Evolutionary conservation across 2,113 vertebrate species (phyloP).

Genomic region (Mola mola): DNA sequence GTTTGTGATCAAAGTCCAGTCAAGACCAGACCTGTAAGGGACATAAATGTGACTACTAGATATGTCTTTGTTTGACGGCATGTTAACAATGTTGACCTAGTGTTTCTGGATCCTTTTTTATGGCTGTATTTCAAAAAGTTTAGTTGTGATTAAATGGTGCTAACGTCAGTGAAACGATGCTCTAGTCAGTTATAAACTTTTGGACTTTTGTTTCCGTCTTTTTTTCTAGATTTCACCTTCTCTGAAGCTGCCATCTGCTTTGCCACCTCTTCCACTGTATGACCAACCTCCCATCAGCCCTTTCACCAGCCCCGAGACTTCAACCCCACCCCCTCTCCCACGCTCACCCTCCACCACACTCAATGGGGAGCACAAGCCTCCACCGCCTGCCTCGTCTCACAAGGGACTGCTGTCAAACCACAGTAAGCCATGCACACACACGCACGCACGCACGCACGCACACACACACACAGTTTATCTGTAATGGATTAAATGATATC

Average conservation of each 20-base stretch:
- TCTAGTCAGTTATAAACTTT: no score
- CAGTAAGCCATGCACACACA: slow-evolving; percentile 65
- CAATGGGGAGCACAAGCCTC: slow-evolving; percentile 86
- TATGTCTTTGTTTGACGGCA: no score
- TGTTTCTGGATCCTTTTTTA: no score
- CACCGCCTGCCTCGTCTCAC: slow-evolving; percentile 61
- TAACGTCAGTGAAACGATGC: no score
- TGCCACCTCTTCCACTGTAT: slow-evolving; percentile 91
- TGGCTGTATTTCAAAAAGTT: no score
- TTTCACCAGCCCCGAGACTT: slow-evolving; percentile 90
- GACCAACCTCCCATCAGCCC: slow-evolving; percentile 93
- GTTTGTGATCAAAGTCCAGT: no score
- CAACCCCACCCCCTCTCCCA: slow-evolving; percentile 87
- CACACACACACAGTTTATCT: not conserved
- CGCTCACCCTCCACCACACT: slow-evolving; percentile 86
- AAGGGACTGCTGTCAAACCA: slow-evolving; percentile 69
- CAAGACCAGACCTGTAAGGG: no score
- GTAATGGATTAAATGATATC: not conserved
- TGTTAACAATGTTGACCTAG: no score
- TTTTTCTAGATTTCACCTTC: slow-evolving; percentile 80
- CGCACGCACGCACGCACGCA: not conserved
- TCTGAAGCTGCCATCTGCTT: slow-evolving; percentile 83
- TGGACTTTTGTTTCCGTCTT: not conserved
- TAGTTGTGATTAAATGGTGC: no score
- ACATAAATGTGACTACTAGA: no score